Evolutionary conservation across 1,140 invertebrate genomes (phyloP).

Genomic region (Agrilus planipennis): DNA sequence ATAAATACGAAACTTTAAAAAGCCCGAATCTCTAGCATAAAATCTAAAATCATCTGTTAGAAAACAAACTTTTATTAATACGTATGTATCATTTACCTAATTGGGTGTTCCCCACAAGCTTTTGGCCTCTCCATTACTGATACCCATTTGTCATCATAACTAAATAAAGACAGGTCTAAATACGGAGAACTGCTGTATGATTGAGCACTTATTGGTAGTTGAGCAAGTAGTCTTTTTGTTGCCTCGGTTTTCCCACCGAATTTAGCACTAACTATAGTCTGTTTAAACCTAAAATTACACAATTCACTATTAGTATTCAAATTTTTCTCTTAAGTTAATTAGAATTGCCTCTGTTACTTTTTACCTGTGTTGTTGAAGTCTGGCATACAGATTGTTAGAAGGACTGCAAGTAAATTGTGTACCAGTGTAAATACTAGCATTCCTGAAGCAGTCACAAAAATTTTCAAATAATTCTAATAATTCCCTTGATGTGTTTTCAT

Average conservation of each 20-base stretch:
- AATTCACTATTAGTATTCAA: too few relatives aligned
- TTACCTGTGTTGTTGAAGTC: slow-evolving; percentile 40
- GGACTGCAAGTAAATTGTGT: slow-evolving; percentile 83
- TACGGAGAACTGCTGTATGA: slow-evolving; percentile 89
- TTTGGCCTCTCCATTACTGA: slow-evolving; percentile 92
- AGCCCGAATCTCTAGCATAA: slow-evolving; percentile 77
- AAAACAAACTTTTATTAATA: background rate
- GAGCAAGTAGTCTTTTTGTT: slow-evolving; percentile 77
- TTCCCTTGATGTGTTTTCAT: slow-evolving; percentile 81
- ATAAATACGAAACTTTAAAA: slow-evolving; percentile 82
- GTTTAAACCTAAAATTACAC: slow-evolving; percentile 60
- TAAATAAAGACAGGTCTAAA: slow-evolving; percentile 84
- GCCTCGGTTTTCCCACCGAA: slow-evolving; percentile 78
- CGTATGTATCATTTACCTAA: slow-evolving; percentile 48
- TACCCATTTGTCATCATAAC: slow-evolving; percentile 93
- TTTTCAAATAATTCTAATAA: slow-evolving; percentile 81
- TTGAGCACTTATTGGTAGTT: slow-evolving; percentile 90
- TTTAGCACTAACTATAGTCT: slow-evolving; percentile 77
- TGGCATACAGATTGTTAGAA: slow-evolving; percentile 82
- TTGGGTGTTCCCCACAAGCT: slow-evolving; percentile 85
- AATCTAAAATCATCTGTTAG: slow-evolving; percentile 54
- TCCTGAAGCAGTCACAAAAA: slow-evolving; percentile 87
- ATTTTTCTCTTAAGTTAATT: background rate
- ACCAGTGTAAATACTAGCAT: slow-evolving; percentile 69
- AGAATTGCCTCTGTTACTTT: background rate